Evolutionary conservation across 2,113 vertebrate species (phyloP), one percentile per base, ranked within the genome.

Genomic region (Nyctereutes procyonoides): DNA sequence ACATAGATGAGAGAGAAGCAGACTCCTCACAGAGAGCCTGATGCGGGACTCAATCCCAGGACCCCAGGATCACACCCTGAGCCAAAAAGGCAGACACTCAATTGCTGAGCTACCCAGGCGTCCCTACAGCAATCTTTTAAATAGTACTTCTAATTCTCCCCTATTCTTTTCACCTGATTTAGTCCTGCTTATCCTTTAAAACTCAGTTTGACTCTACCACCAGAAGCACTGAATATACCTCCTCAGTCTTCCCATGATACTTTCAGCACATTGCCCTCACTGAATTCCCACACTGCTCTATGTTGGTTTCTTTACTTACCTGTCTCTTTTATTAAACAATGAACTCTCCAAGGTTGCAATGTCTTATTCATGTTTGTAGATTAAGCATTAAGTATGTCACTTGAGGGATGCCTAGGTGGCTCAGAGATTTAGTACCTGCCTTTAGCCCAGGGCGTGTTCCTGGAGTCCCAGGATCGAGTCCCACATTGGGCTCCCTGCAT

Each of bases 291-390:
- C 3, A 63, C 30, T 22, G 4, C n/a, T 76, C 71, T 65, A 9
- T 65, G 24, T 93, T 74, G 53, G 24, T 51, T 91, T 84, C 58
- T 55, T 84, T 93, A 24, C 24, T 10, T 88, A 1, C 13, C 51
- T 87, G 4, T 71, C 69, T 85, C 15, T 92, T 60, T 38, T 95
- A 8, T 60, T 91, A 93, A 13, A 91, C 22, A 56, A 19, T 38
- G 43, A 96, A 73, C 60, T 88, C 83, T 73, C 19, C 51, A 16
- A n/a, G 24, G 8, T 19, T 16, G 90, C 8, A 11, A 16, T 80
- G 63, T 97, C 85, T 93, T 95, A 69, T 22, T 91, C 32, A 82
- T 86, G 69, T 89, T 58, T 77, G 53, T 71, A 88, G 35, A 92
- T 88, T 30, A 43, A 32, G 15, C 13, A 62, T 87, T 91, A 73